Evolutionary conservation across 2,797 vertebrate genomes (phyloP), one percentile per base, ranked within the genome.

Genomic region (Pempheris klunzingeri): DNA sequence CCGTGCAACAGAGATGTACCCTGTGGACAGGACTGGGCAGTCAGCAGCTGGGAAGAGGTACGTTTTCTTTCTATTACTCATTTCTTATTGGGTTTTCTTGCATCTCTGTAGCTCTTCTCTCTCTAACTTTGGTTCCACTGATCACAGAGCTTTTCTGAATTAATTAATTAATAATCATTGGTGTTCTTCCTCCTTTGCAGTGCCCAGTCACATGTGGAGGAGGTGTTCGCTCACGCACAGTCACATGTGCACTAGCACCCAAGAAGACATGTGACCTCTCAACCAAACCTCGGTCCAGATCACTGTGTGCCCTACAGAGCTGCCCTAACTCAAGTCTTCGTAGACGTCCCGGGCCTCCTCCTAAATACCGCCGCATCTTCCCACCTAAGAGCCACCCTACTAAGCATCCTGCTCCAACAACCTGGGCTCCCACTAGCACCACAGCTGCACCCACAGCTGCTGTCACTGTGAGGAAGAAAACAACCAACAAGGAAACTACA

Each of bases 131-230:
- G 3, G 10, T 9, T 2, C 34, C 22, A 36, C 18, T 13, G 1
- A 43, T 22, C n/a, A 36, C 18, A 13, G 1, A 43, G 22, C 10
- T 66, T 52, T 26, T 61, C 26, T 67, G 14, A 59, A 12, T 36
- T 14, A 10, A 28, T 61, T 3, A 49, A n/a, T n/a, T n/a, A n/a
- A n/a, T n/a, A n/a, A 1, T 74, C 10, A 24, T 44, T 28, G 61
- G 13, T 69, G 4, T 67, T 76, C 36, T 70, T 87, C 86, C 85
- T 85, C 18, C 18, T 70, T 90, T 80, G 46, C 93, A 99, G 98
- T 99, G 98, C 63, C 96, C 97, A 0, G 95, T 97, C 77, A 95
- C 97, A 30, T 99, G 98, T 71, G 97, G 97, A 60, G 98, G 97
- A 54, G 95, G 96, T 12, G 88, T 99, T 61, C 94, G 96, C 54